Base-by-base conservation (phyloP, 2,888 invertebrate genomes). In the Linnaemya vulpina region DNA sequence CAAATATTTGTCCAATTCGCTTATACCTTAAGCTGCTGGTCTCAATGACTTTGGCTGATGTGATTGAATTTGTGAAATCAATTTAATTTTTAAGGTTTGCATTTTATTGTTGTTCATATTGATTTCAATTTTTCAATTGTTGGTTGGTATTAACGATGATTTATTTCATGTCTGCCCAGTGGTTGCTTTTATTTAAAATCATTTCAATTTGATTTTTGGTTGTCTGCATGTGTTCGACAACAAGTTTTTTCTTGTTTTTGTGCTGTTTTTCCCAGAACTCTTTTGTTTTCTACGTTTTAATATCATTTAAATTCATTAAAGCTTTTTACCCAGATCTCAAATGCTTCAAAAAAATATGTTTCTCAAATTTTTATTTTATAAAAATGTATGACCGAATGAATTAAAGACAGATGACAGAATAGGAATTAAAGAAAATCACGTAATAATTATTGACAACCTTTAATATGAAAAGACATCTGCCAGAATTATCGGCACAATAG, bases 101-200 rank as follows among this genome's bases (percentile, higher is more conserved):
- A 74, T 78, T 82, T 78, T 78, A 85, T 78, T 82, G 68, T 85
- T 85, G 81, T 82, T 85, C 70, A 75, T 82, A 85, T 81, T 85
- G 81, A 85, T 85, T 85, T 85, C 78, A 84, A 78, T 81, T 84
- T 80, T 81, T 77, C 80, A 84, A 78, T 74, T 82, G 84, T 74
- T 74, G 43, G 46, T 70, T 43, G 62, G 70, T 63, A 85, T 81
- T 82, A 85, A 51, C 81, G 77, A 74, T 78, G 84, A 84, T 84
- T 84, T 84, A 84, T 84, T 84, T 81, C 77, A 84, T 62, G 73
- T 68, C 73, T 77, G 78, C 35, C 58, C 55, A 55, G 84, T 74
- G 84, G 84, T 82, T 85, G 84, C 73, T 73, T 84, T 81, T 35
- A 43, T 78, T 81, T 78, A 81, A 79, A 77, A 4, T 73, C 77